Conservation (phyloP, 2,113 vertebrate species). For the Megaceryle maxima region DNA sequence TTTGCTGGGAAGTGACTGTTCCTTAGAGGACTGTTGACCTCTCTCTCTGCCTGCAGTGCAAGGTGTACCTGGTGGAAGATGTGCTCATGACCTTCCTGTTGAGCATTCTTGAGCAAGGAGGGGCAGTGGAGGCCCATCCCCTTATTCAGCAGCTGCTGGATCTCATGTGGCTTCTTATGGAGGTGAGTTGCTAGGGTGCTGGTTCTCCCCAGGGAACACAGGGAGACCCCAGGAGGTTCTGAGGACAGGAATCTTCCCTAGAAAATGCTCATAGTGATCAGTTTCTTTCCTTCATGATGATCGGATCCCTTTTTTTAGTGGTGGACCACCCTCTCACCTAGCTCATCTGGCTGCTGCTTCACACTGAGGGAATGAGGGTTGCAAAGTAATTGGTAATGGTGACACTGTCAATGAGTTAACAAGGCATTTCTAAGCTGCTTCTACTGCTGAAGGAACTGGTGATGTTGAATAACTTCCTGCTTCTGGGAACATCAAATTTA, state of each 20-base stretch:
- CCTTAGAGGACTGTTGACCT: not conserved
- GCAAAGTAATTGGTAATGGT: not conserved
- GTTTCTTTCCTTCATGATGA: not conserved
- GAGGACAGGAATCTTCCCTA: not conserved
- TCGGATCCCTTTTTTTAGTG: not conserved
- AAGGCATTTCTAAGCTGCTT: not conserved
- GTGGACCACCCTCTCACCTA: not conserved
- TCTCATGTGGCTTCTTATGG: conserved; percentile 98
- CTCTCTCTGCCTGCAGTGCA: conserved; percentile 78
- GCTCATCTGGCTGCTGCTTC: not conserved
- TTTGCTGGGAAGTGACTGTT: not conserved
- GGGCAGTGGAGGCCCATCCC: conserved; percentile 84
- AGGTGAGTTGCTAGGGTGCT: conserved; percentile 76
- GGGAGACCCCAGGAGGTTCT: not conserved
- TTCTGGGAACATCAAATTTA: not conserved
- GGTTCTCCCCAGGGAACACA: not conserved
- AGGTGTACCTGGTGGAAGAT: conserved; percentile 95
- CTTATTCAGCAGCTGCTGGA: conserved; percentile 91
- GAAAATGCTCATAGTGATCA: not conserved
- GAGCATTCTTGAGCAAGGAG: conserved; percentile 86
- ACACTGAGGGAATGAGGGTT: not conserved
- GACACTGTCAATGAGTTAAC: not conserved
- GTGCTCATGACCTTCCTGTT: conserved; percentile 94
- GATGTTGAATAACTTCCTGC: not conserved
- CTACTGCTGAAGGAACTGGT: not conserved